Evolutionary conservation across 2,113 vertebrate species (phyloP).

Genomic region (Pseudopipra pipra): DNA sequence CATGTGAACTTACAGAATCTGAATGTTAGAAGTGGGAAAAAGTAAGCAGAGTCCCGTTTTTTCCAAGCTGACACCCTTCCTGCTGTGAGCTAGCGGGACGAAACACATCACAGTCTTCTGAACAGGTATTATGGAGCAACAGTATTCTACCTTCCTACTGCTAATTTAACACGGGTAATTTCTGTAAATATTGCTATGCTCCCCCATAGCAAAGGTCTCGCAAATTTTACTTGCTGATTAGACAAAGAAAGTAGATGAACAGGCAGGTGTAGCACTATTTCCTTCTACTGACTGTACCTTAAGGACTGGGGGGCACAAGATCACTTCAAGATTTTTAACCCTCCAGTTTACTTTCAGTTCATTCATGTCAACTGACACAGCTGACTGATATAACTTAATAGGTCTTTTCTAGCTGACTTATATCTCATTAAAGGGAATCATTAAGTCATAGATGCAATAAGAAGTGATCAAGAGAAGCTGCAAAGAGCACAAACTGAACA

Average conservation of each 20-base stretch:
- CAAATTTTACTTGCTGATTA: background rate
- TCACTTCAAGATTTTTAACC: background rate
- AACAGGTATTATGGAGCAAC: fast-evolving
- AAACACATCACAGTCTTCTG: background rate
- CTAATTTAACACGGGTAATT: background rate
- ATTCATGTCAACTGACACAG: background rate
- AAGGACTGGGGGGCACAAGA: background rate
- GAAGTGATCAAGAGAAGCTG: background rate
- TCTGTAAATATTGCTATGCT: background rate
- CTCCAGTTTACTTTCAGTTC: background rate
- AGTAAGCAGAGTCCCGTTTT: background rate
- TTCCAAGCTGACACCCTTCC: background rate
- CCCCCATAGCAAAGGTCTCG: background rate
- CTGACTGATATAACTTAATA: background rate
- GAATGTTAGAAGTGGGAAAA: background rate
- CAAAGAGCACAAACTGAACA: background rate
- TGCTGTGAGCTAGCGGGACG: background rate
- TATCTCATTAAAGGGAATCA: background rate
- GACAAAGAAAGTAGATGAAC: background rate
- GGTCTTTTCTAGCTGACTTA: background rate
- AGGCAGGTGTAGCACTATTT: background rate
- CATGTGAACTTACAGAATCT: background rate
- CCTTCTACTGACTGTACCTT: background rate
- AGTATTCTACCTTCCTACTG: background rate
- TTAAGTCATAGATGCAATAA: background rate